These are phyloP conservation scores for Amblyopsis rosae DNA, from an alignment of 2,113 vertebrate genomes.

Conservation along the genomic window DNA sequence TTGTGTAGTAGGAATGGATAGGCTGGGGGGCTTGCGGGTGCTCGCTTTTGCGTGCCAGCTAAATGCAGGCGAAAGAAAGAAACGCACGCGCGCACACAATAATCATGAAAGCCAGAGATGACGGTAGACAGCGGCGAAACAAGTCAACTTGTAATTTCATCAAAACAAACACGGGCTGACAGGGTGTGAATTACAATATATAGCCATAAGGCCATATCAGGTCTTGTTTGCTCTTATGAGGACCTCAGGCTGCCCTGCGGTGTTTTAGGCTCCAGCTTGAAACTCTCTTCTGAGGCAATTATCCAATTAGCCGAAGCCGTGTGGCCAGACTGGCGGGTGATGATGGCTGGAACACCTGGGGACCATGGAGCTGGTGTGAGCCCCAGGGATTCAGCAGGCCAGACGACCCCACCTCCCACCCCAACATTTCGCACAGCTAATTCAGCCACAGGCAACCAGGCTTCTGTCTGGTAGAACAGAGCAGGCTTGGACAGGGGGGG, in stretches of 20 bases:
- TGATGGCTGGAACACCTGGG: conserved; percentile 61
- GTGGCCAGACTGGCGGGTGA: conserved; percentile 47
- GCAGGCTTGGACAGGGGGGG: not conserved
- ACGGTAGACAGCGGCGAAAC: conserved; percentile 42
- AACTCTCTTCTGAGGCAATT: conserved; percentile 65
- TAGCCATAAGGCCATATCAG: conserved; percentile 18
- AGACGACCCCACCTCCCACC: not conserved
- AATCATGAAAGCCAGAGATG: conserved; percentile 45
- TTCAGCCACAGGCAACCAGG: not conserved
- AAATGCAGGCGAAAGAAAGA: conserved; percentile 49
- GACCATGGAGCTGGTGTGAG: conserved; percentile 31
- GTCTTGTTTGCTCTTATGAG: conserved; percentile 37
- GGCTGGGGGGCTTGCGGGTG: conserved; percentile 51
- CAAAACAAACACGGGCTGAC: conserved; percentile 55
- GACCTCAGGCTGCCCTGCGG: conserved; percentile 28
- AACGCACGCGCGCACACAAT: conserved; percentile 50
- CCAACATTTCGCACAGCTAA: conserved; percentile 15
- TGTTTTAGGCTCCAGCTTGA: conserved; percentile 37
- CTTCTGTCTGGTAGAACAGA: not conserved
- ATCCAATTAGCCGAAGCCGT: conserved; percentile 66
- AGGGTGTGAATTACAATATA: conserved; percentile 33
- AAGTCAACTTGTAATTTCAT: conserved; percentile 45
- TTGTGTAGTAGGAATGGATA: conserved; percentile 23
- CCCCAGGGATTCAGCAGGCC: conserved; percentile 13
- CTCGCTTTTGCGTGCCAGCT: conserved; percentile 65